Evolutionary conservation across 2,888 invertebrate genomes (phyloP).

Genomic region (Ernsta delagoae): DNA sequence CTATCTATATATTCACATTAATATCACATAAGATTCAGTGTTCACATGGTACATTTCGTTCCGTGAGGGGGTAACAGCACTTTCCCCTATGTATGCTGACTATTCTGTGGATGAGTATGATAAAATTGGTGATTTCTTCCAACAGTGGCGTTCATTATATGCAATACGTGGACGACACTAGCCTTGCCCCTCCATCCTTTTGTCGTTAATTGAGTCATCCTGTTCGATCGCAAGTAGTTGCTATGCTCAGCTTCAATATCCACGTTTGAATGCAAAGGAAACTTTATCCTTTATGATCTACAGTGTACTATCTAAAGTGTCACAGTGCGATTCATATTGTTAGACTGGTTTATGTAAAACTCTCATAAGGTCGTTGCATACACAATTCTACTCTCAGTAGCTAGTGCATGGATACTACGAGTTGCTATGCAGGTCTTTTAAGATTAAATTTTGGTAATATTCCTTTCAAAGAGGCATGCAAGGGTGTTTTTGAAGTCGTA

Average conservation of each 20-base stretch:
- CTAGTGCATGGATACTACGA: background rate
- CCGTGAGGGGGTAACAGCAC: too few relatives aligned
- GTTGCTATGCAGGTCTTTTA: too few relatives aligned
- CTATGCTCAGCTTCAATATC: constrained; percentile 30
- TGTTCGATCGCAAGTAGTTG: constrained; percentile 17
- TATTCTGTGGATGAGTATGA: too few relatives aligned
- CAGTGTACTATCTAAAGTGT: constrained; percentile 10
- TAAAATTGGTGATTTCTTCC: constrained; percentile 39
- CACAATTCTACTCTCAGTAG: background rate
- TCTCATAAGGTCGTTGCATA: background rate
- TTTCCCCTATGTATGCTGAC: too few relatives aligned
- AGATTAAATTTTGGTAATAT: too few relatives aligned
- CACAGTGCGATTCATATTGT: constrained; percentile 1
- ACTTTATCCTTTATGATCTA: constrained; percentile 12
- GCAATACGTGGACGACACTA: constrained; percentile 26
- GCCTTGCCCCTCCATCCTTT: constrained; percentile 33
- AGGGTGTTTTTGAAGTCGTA: too few relatives aligned
- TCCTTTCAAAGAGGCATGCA: too few relatives aligned
- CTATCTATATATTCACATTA: too few relatives aligned
- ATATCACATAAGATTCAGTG: too few relatives aligned
- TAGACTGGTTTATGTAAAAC: background rate
- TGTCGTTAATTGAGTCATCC: constrained; percentile 33
- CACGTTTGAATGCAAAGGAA: constrained; percentile 31
- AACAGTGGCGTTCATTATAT: constrained; percentile 3
- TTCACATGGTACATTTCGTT: too few relatives aligned